phyloP scores from a whole-genome alignment of 2,888 invertebrate genomes.

The Abrostola tripartita region DNA sequence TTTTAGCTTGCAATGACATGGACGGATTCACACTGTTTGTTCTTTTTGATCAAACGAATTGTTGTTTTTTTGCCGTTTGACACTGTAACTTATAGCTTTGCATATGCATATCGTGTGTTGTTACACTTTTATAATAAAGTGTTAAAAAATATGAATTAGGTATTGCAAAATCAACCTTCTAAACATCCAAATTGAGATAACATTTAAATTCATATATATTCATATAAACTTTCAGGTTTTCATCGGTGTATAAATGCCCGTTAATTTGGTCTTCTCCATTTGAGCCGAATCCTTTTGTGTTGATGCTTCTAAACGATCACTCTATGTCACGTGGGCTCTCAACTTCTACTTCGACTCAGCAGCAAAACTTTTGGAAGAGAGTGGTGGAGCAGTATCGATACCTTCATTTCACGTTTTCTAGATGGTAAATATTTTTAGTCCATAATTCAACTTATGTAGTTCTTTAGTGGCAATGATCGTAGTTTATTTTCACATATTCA shows the following conservation, averaged over 20 bases:
- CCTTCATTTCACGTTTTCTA: conserved; percentile 2
- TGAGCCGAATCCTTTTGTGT: conserved; percentile 53
- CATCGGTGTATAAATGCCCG: conserved; percentile 63
- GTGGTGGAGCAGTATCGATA: background rate
- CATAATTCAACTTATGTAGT: background rate
- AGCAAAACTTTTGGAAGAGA: conserved; percentile 4
- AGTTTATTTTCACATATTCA: too few relatives aligned
- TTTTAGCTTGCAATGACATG: conserved; percentile 4
- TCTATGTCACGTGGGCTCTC: background rate
- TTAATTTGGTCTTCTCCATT: conserved; percentile 62
- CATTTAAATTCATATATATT: too few relatives aligned
- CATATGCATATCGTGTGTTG: background rate
- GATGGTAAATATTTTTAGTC: conserved; percentile 1
- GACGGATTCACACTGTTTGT: background rate
- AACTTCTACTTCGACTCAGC: background rate
- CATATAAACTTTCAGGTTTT: conserved; percentile 54
- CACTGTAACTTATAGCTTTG: background rate
- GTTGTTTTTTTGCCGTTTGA: background rate
- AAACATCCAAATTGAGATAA: too few relatives aligned
- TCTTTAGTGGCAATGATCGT: too few relatives aligned
- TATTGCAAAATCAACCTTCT: too few relatives aligned
- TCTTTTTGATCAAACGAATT: too few relatives aligned
- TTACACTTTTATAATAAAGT: background rate
- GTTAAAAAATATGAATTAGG: too few relatives aligned
- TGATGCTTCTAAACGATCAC: conserved; percentile 17